A percentile compares a stretch with the other conserved stretches of the same genome.
phyloP scores from a whole-genome alignment of 2,113 vertebrate genomes.

The Megatriorchis doriae region DNA sequence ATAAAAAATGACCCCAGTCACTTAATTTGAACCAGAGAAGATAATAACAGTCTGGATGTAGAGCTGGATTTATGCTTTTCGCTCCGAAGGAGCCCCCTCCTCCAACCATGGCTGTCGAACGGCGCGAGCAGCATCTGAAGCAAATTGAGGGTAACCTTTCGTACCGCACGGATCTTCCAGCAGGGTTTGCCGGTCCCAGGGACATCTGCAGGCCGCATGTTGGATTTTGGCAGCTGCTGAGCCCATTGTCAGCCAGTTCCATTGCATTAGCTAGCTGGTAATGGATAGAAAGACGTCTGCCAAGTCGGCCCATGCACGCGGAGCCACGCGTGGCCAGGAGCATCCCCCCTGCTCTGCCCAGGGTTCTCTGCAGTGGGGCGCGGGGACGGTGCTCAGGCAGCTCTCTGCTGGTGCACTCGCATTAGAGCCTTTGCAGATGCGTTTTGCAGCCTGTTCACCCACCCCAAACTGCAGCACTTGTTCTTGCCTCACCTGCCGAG shows the following conservation, averaged over 20 bases:
- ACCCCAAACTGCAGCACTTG: background rate
- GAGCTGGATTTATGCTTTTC: slow-evolving; percentile 38
- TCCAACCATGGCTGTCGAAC: background rate
- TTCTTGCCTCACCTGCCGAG: background rate
- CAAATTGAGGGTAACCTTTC: slow-evolving; percentile 56
- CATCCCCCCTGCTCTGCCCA: background rate
- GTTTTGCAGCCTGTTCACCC: accelerated
- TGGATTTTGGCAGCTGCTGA: slow-evolving; percentile 50
- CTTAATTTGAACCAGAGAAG: slow-evolving; percentile 64
- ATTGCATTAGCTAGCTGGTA: slow-evolving; percentile 18
- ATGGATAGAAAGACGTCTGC: background rate
- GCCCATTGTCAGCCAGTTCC: slow-evolving; percentile 63
- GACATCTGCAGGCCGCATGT: slow-evolving; percentile 71
- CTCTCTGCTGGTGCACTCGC: accelerated
- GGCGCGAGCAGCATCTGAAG: slow-evolving; percentile 59
- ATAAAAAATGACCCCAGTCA: background rate
- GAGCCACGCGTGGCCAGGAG: background rate
- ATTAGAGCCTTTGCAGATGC: accelerated
- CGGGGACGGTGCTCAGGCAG: accelerated
- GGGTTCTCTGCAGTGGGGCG: accelerated
- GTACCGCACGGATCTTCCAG: slow-evolving; percentile 9
- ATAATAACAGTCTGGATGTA: background rate
- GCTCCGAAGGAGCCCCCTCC: background rate
- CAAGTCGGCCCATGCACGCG: background rate
- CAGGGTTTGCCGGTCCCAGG: slow-evolving; percentile 11